Evolutionary conservation across 2,113 vertebrate species (phyloP).

Genomic region (Strix uralensis): DNA sequence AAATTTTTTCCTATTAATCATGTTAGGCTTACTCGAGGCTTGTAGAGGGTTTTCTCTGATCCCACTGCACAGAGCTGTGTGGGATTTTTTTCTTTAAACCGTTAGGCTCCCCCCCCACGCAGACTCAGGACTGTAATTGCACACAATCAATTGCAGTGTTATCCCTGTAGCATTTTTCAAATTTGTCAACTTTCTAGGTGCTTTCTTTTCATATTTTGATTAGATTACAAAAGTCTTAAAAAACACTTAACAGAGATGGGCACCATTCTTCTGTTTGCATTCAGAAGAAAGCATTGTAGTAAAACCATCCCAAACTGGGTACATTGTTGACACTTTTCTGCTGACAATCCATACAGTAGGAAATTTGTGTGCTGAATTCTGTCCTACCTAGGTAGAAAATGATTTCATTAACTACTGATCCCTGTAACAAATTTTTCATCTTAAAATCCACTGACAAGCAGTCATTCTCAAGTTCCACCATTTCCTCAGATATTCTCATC

Average conservation of each 20-base stretch:
- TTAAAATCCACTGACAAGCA: background rate
- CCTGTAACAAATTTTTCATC: background rate
- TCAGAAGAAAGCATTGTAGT: background rate
- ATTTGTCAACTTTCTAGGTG: background rate
- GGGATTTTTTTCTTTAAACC: background rate
- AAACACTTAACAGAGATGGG: background rate
- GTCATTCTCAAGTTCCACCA: background rate
- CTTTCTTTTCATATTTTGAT: background rate
- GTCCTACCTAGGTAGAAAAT: background rate
- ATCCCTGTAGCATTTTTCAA: background rate
- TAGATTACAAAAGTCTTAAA: background rate
- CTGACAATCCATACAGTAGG: background rate
- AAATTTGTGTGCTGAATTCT: background rate
- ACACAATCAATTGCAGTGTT: background rate
- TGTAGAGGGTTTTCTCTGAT: background rate
- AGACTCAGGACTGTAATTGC: background rate
- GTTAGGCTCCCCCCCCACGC: fast-evolving
- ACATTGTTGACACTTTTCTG: background rate
- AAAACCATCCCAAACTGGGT: background rate
- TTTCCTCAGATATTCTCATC: background rate
- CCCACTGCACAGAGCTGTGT: background rate
- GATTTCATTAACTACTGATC: background rate
- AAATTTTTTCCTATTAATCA: background rate
- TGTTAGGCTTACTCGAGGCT: background rate
- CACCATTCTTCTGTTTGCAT: background rate